A percentile compares a stretch with the other conserved stretches of the same genome.
phyloP scores from a whole-genome alignment of 2,797 vertebrate genomes.

The Rhynchonycteris naso region DNA sequence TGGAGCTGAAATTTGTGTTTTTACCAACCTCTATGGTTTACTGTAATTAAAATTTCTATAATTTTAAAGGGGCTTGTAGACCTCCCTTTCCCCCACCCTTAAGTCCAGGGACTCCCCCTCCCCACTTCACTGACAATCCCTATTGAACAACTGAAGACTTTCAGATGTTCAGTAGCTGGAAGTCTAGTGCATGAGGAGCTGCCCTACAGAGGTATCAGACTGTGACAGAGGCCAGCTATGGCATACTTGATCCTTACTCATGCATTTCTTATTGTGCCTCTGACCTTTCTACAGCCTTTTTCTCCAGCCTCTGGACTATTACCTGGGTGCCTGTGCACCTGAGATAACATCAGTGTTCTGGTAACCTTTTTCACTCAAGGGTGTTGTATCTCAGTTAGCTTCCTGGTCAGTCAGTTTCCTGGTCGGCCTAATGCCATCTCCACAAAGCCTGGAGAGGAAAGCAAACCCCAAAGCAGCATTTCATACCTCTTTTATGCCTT shows the following conservation, averaged over 20 bases:
- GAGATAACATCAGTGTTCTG: neutral
- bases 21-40: neutral
- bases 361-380: constrained; percentile 8
- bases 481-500: neutral
- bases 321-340: neutral
- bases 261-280: neutral
- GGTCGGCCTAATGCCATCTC: neutral
- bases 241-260: neutral
- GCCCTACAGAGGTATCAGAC: neutral
- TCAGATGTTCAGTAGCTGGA: neutral
- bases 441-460: neutral
- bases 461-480: neutral
- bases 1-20: neutral
- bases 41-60: neutral
- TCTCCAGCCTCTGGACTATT: neutral
- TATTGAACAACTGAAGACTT: neutral
- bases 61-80: neutral
- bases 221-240: neutral
- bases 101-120: neutral
- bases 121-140: neutral
- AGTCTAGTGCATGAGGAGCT: neutral
- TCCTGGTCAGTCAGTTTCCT: neutral
- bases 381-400: neutral
- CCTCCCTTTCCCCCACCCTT: neutral
- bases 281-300: constrained; percentile 31